Evolutionary conservation across 53 echinoderm and acorn worm genomes (phyloP).

Genomic region (Mesocentrotus franciscanus): DNA sequence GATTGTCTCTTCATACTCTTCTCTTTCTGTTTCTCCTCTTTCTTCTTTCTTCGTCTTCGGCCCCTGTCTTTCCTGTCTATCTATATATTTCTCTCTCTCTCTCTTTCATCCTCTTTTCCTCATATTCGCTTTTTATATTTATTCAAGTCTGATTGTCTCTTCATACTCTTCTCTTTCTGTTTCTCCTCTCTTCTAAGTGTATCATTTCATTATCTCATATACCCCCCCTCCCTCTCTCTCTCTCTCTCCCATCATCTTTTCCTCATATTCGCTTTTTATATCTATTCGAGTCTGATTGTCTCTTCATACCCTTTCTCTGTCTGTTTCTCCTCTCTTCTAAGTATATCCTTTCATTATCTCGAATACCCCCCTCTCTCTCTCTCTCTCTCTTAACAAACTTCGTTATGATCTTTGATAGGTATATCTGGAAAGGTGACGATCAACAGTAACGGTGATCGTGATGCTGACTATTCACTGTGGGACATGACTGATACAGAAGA

Average conservation of each 20-base stretch:
- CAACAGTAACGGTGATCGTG: conserved; percentile 90
- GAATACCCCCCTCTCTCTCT: neutral
- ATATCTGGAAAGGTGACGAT: conserved; percentile 89
- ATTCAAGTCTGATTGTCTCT: too few relatives aligned
- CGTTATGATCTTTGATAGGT: conserved; percentile 53
- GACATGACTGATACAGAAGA: conserved; percentile 89
- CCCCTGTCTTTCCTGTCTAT: neutral
- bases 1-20: too few relatives aligned
- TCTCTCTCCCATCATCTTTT: neutral
- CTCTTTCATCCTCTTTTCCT: neutral
- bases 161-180: too few relatives aligned
- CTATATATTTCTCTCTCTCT: too few relatives aligned
- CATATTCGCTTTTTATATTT: neutral
- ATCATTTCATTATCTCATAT: neutral
- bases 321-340: neutral
- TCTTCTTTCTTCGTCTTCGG: neutral
- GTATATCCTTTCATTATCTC: too few relatives aligned
- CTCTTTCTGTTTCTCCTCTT: too few relatives aligned
- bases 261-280: neutral
- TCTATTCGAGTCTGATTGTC: too few relatives aligned
- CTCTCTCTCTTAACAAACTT: neutral
- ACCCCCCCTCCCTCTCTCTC: too few relatives aligned
- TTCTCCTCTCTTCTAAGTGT: neutral
- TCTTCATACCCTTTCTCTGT: too few relatives aligned
- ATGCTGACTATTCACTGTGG: conserved; percentile 91